phyloP scores from a whole-genome alignment of 2,888 invertebrate genomes.

The Lordiphosa andalusiaca region DNA sequence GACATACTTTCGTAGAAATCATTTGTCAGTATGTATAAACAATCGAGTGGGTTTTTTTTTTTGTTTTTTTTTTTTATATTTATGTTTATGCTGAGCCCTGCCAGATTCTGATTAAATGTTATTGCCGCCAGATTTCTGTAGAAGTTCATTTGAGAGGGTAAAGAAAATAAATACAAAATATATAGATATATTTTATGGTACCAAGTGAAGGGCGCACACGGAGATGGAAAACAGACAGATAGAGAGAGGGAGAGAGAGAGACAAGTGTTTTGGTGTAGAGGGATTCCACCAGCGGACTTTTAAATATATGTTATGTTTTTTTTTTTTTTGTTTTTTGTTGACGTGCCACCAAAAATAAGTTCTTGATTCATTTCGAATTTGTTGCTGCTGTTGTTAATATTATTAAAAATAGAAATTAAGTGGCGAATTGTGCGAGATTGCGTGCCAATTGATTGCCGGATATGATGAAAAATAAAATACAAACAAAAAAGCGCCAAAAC shows the following conservation, averaged over 20 bases:
- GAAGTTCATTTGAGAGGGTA: conserved; percentile 35
- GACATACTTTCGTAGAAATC: conserved; percentile 13
- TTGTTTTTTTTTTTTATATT: conserved; percentile 4
- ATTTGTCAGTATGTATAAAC: conserved; percentile 16
- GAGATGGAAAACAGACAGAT: not conserved
- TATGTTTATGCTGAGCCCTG: conserved; percentile 2
- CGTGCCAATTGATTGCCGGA: conserved; percentile 74
- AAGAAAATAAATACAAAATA: conserved; percentile 13
- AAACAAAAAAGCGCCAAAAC: conserved; percentile 8
- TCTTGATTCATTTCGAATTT: conserved; percentile 58
- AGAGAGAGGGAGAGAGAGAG: not conserved
- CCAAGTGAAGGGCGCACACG: conserved; percentile 4
- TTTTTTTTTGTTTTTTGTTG: conserved; percentile 27
- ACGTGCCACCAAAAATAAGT: conserved; percentile 61
- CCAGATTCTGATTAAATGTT: conserved; percentile 45
- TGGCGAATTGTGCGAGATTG: conserved; percentile 69
- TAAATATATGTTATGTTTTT: conserved; percentile 49
- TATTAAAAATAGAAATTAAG: conserved; percentile 71
- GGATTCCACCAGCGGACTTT: conserved; percentile 36
- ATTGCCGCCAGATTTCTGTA: conserved; percentile 22
- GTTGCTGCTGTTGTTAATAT: conserved; percentile 40
- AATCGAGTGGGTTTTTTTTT: conserved; percentile 13
- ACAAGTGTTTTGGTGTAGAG: conserved; percentile 13
- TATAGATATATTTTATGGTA: too few relatives aligned
- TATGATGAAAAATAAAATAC: conserved; percentile 49